A percentile compares a stretch with the other conserved stretches of the same genome.
phyloP scores from a whole-genome alignment of 2,797 vertebrate genomes.

The Cheirogaleus major region DNA sequence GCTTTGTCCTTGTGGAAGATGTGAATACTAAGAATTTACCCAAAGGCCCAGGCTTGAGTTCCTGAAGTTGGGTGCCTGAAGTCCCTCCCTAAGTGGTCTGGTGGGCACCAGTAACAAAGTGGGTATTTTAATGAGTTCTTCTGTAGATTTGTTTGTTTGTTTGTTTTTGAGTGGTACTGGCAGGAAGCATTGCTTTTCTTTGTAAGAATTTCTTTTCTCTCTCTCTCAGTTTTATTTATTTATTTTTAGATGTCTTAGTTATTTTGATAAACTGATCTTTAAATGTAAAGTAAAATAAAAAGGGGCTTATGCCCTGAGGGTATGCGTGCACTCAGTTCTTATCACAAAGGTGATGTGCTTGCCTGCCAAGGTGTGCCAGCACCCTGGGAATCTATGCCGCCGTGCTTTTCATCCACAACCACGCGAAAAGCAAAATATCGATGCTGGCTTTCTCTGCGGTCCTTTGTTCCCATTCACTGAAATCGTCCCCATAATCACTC shows the following conservation, averaged over 20 bases:
- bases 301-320: neutral
- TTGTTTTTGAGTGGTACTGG: neutral
- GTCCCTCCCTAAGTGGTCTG: neutral
- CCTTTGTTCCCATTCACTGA: neutral
- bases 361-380: neutral
- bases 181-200: neutral
- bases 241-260: neutral
- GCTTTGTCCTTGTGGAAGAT: neutral
- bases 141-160: neutral
- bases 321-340: rapidly evolving
- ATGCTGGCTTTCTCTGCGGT: neutral
- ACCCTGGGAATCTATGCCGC: no score
- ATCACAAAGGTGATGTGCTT: rapidly evolving
- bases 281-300: neutral
- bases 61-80: neutral
- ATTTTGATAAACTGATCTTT: neutral
- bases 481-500: neutral
- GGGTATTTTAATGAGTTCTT: neutral
- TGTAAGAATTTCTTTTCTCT: neutral
- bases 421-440: neutral
- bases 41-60: neutral
- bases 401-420: neutral
- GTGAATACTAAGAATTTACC: neutral
- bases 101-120: neutral
- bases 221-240: neutral